Evolutionary conservation across 1,140 invertebrate species (phyloP).

Genomic region (Pogonognathellus flavescens): DNA sequence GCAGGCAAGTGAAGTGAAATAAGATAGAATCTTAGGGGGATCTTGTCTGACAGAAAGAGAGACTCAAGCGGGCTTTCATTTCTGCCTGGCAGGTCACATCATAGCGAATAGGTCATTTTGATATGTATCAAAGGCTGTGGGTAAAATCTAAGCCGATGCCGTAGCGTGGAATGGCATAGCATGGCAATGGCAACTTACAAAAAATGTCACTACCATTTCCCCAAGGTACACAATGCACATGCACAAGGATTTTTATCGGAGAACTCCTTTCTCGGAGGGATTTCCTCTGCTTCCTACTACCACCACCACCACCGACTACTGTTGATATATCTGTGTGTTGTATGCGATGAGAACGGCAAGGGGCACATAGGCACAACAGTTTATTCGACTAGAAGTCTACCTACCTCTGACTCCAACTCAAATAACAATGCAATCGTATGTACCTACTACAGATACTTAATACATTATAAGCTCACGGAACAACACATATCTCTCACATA

Average conservation of each 20-base stretch:
- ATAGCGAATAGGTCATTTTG: constrained; percentile 60
- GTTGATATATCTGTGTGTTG: not conserved
- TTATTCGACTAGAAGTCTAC: not conserved
- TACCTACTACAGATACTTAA: too few species aligned
- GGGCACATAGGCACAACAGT: not conserved
- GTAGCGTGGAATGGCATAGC: constrained; percentile 11
- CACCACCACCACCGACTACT: not conserved
- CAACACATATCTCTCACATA: too few species aligned
- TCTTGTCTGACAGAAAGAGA: constrained; percentile 44
- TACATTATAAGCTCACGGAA: too few species aligned
- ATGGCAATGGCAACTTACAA: constrained; percentile 25
- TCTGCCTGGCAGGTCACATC: constrained; percentile 52
- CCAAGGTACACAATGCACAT: constrained; percentile 46
- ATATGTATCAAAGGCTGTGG: constrained; percentile 57
- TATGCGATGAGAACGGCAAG: not conserved
- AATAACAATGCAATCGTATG: not conserved
- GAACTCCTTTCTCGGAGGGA: constrained; percentile 53
- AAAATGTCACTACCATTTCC: constrained; percentile 48
- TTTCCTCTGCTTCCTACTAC: constrained; percentile 54
- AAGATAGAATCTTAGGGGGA: constrained; percentile 48
- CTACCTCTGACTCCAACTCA: not conserved
- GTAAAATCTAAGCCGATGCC: constrained; percentile 23
- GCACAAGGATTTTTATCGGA: constrained; percentile 57
- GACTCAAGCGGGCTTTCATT: not conserved
- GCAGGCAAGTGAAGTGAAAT: constrained; percentile 32